Percentiles rank a stretch among this genome's conserved stretches.
These are phyloP conservation scores for Helicoverpa armigera DNA, from an alignment of 1,140 invertebrate genomes.

Conservation along the genomic window DNA sequence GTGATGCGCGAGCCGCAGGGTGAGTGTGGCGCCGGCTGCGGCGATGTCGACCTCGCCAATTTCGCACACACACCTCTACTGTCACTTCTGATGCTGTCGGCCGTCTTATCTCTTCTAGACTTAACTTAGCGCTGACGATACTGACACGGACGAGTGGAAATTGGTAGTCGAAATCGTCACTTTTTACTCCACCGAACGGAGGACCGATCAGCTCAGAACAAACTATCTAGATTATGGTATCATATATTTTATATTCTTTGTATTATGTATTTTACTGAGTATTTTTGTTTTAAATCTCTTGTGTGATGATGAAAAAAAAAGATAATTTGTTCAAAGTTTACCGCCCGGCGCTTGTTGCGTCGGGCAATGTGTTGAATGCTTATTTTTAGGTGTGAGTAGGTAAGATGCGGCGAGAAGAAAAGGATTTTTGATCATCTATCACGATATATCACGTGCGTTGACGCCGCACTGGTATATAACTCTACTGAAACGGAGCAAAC, in stretches of 20 bases:
- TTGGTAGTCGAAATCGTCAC: constrained; percentile 75
- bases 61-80: constrained; percentile 63
- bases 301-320: constrained; percentile 66
- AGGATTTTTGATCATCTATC: constrained; percentile 90
- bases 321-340: constrained; percentile 86
- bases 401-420: constrained; percentile 82
- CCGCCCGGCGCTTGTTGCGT: constrained; percentile 69
- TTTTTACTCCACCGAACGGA: constrained; percentile 51
- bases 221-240: constrained; percentile 69
- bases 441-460: constrained; percentile 75
- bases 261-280: constrained; percentile 50
- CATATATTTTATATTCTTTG: constrained; percentile 46
- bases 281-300: constrained; percentile 54
- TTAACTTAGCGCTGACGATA: constrained; percentile 44
- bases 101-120: constrained; percentile 29
- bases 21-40: constrained; percentile 72
- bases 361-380: constrained; percentile 86
- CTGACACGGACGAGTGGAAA: constrained; percentile 63
- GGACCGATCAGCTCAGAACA: constrained; percentile 68
- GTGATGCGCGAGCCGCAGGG: constrained; percentile 93
- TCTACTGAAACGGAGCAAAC: constrained; percentile 84
- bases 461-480: constrained; percentile 74
- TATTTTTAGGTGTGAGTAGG: constrained; percentile 89
- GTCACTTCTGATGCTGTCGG: constrained; percentile 20
- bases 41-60: constrained; percentile 75